Conservation (phyloP, 2,888 invertebrate genomes). For the Drosophila kuntzei region DNA sequence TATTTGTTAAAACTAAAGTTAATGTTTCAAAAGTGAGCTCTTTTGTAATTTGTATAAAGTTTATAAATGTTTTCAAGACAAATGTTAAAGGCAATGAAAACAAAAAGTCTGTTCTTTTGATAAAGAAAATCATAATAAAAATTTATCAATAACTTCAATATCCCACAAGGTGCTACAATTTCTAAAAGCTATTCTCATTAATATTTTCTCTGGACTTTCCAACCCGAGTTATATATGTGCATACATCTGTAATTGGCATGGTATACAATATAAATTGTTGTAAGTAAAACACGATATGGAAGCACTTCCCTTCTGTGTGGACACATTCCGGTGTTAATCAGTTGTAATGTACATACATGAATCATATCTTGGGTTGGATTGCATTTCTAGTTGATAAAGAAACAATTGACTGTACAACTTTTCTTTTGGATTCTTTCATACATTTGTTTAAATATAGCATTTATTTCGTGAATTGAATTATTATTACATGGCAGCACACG, state of each 20-base stretch:
- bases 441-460: background rate
- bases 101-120: constrained; percentile 69
- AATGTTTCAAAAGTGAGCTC: constrained; percentile 57
- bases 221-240: too few species aligned
- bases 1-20: constrained; percentile 34
- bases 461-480: background rate
- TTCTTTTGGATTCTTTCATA: background rate
- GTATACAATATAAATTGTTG: background rate
- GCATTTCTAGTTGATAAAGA: constrained; percentile 31
- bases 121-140: constrained; percentile 63
- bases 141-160: constrained; percentile 31
- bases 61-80: constrained; percentile 56
- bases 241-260: background rate
- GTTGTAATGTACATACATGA: constrained; percentile 39
- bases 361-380: constrained; percentile 30
- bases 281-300: background rate
- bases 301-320: constrained; percentile 13
- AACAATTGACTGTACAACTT: constrained; percentile 24
- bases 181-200: background rate
- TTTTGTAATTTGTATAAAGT: constrained; percentile 65
- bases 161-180: background rate
- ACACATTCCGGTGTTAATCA: constrained; percentile 21
- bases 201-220: background rate
- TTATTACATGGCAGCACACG: background rate
- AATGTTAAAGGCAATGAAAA: constrained; percentile 58